Conservation (phyloP, 2,113 vertebrate genomes). For the Trinectes maculatus region DNA sequence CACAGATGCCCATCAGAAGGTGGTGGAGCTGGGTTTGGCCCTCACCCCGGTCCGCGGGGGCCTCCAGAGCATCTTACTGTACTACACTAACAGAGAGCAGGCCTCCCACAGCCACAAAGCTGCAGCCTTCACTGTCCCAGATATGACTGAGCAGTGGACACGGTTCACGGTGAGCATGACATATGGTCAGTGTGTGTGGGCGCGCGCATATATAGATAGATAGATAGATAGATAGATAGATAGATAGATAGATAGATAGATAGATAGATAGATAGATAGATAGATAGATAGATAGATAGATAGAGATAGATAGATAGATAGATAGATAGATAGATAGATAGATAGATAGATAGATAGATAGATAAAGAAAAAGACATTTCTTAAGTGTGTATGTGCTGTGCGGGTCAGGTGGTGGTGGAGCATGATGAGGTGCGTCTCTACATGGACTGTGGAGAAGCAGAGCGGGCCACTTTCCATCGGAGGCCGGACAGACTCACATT, state of each 20-base stretch:
- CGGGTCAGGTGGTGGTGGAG: conserved; percentile 82
- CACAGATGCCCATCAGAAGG: conserved; percentile 90
- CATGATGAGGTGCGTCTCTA: conserved; percentile 84
- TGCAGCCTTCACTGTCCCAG: conserved; percentile 87
- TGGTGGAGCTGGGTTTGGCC: conserved; percentile 90
- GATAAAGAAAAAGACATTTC: background rate
- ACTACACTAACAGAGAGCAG: conserved; percentile 86
- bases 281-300: no score
- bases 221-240: no score
- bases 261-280: no score
- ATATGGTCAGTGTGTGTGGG: background rate
- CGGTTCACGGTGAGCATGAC: conserved; percentile 80
- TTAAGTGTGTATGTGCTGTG: background rate
- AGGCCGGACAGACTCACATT: conserved; percentile 81
- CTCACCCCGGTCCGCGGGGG: conserved; percentile 85
- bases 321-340: no score
- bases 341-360: no score
- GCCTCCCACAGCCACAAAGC: conserved; percentile 85
- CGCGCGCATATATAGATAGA: no score
- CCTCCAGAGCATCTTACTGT: conserved; percentile 88
- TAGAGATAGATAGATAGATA: no score
- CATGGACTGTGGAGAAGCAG: conserved; percentile 91
- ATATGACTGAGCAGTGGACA: conserved; percentile 93
- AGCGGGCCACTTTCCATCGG: conserved; percentile 82
- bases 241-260: no score